A percentile compares a stretch with the other conserved stretches of the same genome.
phyloP scores from a whole-genome alignment of 2,797 vertebrate genomes.

The Sphenodon punctatus region DNA sequence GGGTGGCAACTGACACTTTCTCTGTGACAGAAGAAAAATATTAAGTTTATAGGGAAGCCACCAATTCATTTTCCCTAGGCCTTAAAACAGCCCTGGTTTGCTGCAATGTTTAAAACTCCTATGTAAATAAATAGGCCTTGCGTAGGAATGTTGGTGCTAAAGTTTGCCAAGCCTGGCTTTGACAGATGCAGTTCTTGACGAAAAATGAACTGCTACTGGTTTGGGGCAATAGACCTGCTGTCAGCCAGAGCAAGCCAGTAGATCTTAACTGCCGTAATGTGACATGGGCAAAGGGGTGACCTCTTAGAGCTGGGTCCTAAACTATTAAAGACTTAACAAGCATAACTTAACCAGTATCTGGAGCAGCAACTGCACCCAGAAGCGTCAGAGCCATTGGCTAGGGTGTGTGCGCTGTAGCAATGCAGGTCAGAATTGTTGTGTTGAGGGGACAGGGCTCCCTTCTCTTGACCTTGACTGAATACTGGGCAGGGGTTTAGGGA shows the following conservation, averaged over 20 bases:
- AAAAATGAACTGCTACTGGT: not conserved
- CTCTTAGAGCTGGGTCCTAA: not conserved
- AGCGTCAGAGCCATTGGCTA: not conserved
- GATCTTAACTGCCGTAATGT: not conserved
- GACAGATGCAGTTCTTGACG: not conserved
- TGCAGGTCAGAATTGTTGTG: not conserved
- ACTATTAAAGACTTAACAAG: fast-evolving
- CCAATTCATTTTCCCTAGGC: too few species aligned
- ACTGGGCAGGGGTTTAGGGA: too few species aligned
- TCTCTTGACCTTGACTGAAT: not conserved
- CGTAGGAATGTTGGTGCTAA: not conserved
- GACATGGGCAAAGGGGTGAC: not conserved
- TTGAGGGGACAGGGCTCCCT: too few species aligned
- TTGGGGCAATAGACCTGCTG: not conserved
- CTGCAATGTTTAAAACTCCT: not conserved
- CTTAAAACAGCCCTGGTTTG: too few species aligned
- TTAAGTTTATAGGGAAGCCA: too few species aligned
- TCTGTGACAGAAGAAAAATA: too few species aligned
- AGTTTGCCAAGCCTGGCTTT: not conserved
- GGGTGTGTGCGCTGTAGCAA: not conserved
- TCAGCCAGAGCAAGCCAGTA: not conserved
- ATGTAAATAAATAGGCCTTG: not conserved
- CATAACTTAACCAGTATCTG: fast-evolving
- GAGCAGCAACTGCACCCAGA: not conserved
- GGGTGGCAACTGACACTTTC: too few species aligned